Evolutionary conservation across 2,888 invertebrate genomes (phyloP).

Genomic region (Himalopsyche anomala): DNA sequence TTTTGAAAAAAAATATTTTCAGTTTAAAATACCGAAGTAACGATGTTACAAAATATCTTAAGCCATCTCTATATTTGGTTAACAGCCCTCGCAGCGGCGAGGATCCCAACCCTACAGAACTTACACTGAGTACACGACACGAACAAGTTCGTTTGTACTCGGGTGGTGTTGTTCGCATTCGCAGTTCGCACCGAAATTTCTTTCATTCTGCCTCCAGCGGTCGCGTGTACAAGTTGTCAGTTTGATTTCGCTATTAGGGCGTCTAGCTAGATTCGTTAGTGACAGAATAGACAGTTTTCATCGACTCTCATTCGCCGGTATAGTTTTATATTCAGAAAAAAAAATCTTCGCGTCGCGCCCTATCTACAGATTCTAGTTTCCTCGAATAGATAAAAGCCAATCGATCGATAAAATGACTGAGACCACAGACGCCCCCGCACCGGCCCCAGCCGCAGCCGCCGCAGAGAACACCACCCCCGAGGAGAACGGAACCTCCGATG

Average conservation of each 20-base stretch:
- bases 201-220: constrained; percentile 59
- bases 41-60: no score
- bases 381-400: constrained; percentile 49
- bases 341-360: constrained; percentile 39
- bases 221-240: constrained; percentile 45
- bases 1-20: no score
- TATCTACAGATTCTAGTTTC: constrained; percentile 33
- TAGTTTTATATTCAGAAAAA: neutral
- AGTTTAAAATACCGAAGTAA: no score
- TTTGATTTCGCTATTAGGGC: constrained; percentile 54
- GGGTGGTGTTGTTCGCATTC: neutral
- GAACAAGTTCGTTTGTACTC: constrained; percentile 35
- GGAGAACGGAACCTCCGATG: constrained; percentile 75
- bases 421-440: constrained; percentile 76
- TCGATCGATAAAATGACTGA: constrained; percentile 72
- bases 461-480: constrained; percentile 72
- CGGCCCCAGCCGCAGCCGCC: constrained; percentile 71
- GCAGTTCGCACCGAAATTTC: constrained; percentile 44
- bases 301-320: constrained; percentile 34
- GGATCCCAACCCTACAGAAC: constrained; percentile 25
- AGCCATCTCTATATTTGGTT: no score
- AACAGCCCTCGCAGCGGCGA: neutral
- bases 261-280: constrained; percentile 55
- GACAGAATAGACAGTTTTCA: constrained; percentile 40
- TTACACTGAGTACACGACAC: constrained; percentile 10